These are phyloP conservation scores for Cromileptes altivelis DNA, from an alignment of 2,113 vertebrate genomes.

Conservation along the genomic window DNA sequence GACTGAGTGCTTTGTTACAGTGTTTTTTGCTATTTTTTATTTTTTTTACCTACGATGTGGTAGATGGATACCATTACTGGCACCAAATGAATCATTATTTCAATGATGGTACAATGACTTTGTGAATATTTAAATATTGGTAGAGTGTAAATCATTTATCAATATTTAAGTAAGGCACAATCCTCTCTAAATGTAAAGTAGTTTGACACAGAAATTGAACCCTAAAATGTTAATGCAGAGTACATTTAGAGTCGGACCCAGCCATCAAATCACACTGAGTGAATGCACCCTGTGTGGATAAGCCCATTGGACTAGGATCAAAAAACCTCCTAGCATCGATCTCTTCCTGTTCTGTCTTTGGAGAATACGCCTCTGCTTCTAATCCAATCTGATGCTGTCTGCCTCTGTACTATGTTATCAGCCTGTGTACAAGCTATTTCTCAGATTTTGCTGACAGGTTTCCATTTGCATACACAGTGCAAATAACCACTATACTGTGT, in stretches of 20 bases:
- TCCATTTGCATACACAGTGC: slow-evolving; percentile 52
- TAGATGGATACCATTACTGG: background rate
- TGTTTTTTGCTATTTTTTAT: too few relatives aligned
- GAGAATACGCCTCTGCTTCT: slow-evolving; percentile 57
- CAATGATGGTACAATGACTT: background rate
- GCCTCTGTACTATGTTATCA: slow-evolving; percentile 41
- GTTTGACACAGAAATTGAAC: slow-evolving; percentile 17
- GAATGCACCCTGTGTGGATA: slow-evolving; percentile 44
- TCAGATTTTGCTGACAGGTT: slow-evolving; percentile 64
- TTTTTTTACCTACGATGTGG: background rate
- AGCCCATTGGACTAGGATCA: slow-evolving; percentile 58
- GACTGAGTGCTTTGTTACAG: background rate
- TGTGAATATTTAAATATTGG: slow-evolving; percentile 10
- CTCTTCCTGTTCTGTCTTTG: slow-evolving; percentile 61
- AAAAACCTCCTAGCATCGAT: slow-evolving; percentile 67
- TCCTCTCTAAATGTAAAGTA: slow-evolving; percentile 41
- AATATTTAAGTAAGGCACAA: slow-evolving; percentile 17
- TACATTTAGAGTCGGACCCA: slow-evolving; percentile 34
- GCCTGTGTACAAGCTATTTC: slow-evolving; percentile 20
- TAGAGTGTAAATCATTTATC: background rate
- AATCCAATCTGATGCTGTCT: slow-evolving; percentile 56
- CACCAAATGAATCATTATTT: slow-evolving; percentile 2
- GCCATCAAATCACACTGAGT: slow-evolving; percentile 43
- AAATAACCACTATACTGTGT: background rate
- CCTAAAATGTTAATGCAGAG: slow-evolving; percentile 48